Percentiles rank a stretch among this genome's conserved stretches.
phyloP scores from a whole-genome alignment of 92 coral and sea anemone genomes.

The Paramuricea clavata region DNA sequence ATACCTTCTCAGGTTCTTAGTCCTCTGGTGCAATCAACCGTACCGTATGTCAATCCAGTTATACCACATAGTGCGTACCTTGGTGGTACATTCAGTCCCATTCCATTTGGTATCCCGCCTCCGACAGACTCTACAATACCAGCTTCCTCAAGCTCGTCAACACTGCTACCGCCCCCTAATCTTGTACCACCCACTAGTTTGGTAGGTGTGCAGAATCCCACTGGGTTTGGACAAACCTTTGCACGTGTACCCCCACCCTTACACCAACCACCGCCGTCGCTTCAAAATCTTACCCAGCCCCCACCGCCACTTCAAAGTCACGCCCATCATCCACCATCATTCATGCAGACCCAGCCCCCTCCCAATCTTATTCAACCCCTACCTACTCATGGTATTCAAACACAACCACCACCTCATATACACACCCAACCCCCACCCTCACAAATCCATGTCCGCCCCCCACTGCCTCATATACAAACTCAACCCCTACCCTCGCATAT shows the following conservation, averaged over 20 bases:
- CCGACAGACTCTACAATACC: slow-evolving; percentile 13
- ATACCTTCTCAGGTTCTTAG: not conserved
- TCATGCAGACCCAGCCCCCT: slow-evolving; percentile 12
- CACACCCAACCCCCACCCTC: slow-evolving; percentile 88
- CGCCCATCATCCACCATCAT: too few species aligned
- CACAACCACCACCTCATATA: slow-evolving; percentile 65
- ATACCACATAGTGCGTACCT: slow-evolving; percentile 1
- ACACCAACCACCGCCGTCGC: not conserved
- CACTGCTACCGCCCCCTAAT: not conserved
- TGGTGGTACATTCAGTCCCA: slow-evolving; percentile 4
- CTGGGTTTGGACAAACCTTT: not conserved
- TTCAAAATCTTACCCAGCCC: not conserved
- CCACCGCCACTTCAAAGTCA: not conserved
- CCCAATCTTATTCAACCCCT: slow-evolving; percentile 70
- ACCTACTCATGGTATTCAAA: not conserved
- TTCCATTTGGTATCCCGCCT: slow-evolving; percentile 10
- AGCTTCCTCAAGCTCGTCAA: not conserved
- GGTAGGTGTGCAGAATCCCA: slow-evolving; percentile 4
- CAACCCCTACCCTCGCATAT: slow-evolving; percentile 31
- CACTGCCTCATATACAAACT: slow-evolving; percentile 65
- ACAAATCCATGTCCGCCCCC: too few species aligned
- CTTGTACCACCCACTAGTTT: not conserved
- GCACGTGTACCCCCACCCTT: not conserved
- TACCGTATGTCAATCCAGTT: not conserved
- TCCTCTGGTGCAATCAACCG: not conserved